Evolutionary conservation across 2,888 invertebrate genomes (phyloP).

Genomic region (Hermodice carunculata): DNA sequence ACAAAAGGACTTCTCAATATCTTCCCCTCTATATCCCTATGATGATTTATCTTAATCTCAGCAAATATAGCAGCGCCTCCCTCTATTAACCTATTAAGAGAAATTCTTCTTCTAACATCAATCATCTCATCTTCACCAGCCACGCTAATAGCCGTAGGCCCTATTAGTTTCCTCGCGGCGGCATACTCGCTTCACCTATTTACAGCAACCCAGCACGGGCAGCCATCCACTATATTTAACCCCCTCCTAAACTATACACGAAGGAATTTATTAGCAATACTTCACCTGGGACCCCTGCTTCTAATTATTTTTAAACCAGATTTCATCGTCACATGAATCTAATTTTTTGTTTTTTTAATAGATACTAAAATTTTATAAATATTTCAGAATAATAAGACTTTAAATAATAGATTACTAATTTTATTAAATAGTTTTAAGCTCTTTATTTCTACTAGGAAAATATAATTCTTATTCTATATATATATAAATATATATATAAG

Average conservation of each 20-base stretch:
- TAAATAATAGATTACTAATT: no score
- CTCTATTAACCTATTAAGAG: slow-evolving; percentile 78
- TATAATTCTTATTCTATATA: no score
- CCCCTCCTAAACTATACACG: not conserved
- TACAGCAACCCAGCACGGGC: slow-evolving; percentile 77
- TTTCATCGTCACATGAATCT: slow-evolving; percentile 21
- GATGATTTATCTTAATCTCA: slow-evolving; percentile 77
- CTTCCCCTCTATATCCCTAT: slow-evolving; percentile 75
- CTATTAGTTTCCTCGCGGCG: slow-evolving; percentile 78
- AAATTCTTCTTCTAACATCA: slow-evolving; percentile 77
- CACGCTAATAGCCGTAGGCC: slow-evolving; percentile 73
- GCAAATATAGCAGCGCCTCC: slow-evolving; percentile 79
- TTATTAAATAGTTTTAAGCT: no score
- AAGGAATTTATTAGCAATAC: slow-evolving; percentile 4
- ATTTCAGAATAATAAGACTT: no score
- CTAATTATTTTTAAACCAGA: slow-evolving; percentile 24
- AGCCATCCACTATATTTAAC: not conserved
- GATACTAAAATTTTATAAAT: no score
- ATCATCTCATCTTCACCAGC: slow-evolving; percentile 73
- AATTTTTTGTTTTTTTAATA: no score
- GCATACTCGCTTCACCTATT: slow-evolving; percentile 78
- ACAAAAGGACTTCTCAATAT: slow-evolving; percentile 77
- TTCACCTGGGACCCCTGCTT: slow-evolving; percentile 28
- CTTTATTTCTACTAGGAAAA: no score
- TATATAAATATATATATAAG: no score